Evolutionary conservation across 2,113 vertebrate genomes (phyloP), one percentile per base, ranked within the genome.

Genomic region (Hippocampus zosterae): DNA sequence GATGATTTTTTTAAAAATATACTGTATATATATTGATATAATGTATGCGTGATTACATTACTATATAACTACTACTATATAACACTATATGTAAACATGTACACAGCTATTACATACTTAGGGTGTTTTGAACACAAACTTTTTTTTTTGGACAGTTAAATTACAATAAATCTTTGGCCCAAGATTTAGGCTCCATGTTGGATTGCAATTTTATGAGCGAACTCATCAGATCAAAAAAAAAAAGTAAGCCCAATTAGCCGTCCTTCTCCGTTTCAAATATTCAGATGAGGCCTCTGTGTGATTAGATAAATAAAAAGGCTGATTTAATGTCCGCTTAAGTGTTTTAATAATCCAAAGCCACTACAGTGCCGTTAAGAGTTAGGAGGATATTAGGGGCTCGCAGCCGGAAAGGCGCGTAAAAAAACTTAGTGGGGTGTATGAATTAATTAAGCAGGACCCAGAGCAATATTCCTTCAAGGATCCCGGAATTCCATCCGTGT

Each of bases 391-490:
- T 80, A 72, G 57, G 80, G 77, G 72, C 79, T 75, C 73, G 71
- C 84, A 83, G 83, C 77, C 83, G 77, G 78, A 76, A 77, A 74
- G 68, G 71, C 69, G 78, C 77, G 76, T 88, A 84, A 85, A 88
- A 33, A 88, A 75, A 85, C 78, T 68, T 85, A 66, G 83, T 73
- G 72, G 80, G 78, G 81, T 84, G 81, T 60, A 79, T 83, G 83
- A 89, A 89, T 89, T 88, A 88, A 88, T 89, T 89, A 87, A 79
- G 77, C 74, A 55, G 74, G 80, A 76, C 81, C 78, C 81, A 83
- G 59, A 87, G 80, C 77, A 88, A 85, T 87, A 83, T 83, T 71
- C 75, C 81, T 84, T 75, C 65, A 84, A 64, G 78, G 56, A 55
- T 85, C 81, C 80, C 80, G 74, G 74, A 79, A 82, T 85, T 85